Conservation (phyloP, 1,140 invertebrate species). For the Zaprionus ghesquierei region DNA sequence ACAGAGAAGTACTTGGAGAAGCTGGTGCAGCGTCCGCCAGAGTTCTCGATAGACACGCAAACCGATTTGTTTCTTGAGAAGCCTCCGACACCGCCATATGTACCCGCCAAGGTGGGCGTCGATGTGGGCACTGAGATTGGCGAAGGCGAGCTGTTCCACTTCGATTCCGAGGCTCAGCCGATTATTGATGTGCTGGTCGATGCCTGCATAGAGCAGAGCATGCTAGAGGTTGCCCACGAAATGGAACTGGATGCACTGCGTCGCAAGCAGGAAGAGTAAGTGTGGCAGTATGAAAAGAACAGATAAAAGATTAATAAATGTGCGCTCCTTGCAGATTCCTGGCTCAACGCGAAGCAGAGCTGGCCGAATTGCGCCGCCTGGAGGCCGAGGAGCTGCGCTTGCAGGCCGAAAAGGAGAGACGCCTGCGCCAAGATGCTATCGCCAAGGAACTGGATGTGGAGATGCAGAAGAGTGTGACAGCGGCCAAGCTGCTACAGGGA, state of each 20-base stretch:
- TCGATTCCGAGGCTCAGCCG: slow-evolving; percentile 93
- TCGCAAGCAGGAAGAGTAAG: slow-evolving; percentile 88
- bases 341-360: slow-evolving; percentile 90
- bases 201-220: slow-evolving; percentile 92
- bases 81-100: slow-evolving; percentile 89
- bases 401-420: slow-evolving; percentile 85
- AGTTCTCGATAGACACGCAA: slow-evolving; percentile 90
- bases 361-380: slow-evolving; percentile 89
- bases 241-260: slow-evolving; percentile 89
- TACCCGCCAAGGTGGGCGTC: slow-evolving; percentile 89
- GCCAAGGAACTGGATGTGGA: slow-evolving; percentile 71
- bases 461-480: slow-evolving; percentile 89
- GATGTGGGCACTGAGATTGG: slow-evolving; percentile 93
- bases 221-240: slow-evolving; percentile 92
- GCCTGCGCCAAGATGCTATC: slow-evolving; percentile 71
- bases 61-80: slow-evolving; percentile 93
- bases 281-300: not conserved
- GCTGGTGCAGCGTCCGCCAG: slow-evolving; percentile 88
- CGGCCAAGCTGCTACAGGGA: slow-evolving; percentile 90
- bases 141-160: slow-evolving; percentile 95
- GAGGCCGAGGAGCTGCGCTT: slow-evolving; percentile 88
- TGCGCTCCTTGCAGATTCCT: slow-evolving; percentile 83
- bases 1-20: slow-evolving; percentile 95
- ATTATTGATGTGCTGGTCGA: slow-evolving; percentile 94
- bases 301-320: not conserved